Base-by-base conservation (phyloP, 1,140 invertebrate species). In the Calliopsis andreniformis region DNA sequence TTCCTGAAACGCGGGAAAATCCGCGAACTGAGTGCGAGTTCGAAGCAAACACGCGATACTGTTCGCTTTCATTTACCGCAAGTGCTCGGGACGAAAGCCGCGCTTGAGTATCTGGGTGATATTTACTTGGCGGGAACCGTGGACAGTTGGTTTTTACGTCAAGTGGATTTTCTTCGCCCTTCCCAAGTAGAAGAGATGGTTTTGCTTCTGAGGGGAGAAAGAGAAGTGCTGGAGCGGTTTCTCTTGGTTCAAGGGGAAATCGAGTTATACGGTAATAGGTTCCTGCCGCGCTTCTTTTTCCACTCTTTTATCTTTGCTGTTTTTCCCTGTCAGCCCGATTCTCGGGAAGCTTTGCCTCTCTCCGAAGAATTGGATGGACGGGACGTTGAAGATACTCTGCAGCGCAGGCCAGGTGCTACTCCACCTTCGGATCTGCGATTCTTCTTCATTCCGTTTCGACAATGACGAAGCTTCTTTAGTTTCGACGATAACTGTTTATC, bases 191-290 rank as follows among this genome's bases (percentile, higher is more conserved):
- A 63, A 28, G 23, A 18, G 20, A 28, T 3, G 35, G n/a, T 23
- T 62, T 28, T 25, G 59, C 30, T 32, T 18, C n/a, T 2, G 18
- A 39, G 30, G 14, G 2, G 18, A 12, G n/a, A 6, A 32, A 6
- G n/a, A 35, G n/a, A 10, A 0, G 18, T 6, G n/a, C n/a, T n/a
- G 3, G 56, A 35, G 32, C 39, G 71, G 62, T 67, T 79, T 68
- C 42, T 62, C 71, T 68, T 68, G 59, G 70, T 78, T 72, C 18
- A 20, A 23, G 42, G 39, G 58, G 28, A 67, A 39, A 79, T 75
- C 71, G 71, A 75, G 47, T 75, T 66, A 68, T 75, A 66, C 62
- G 55, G 55, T 75, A 78, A 78, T 78, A 49, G 62, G 25, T 78
- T 49, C 35, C 35, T 43, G 25, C 25, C 35, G 39, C 7, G 61